Conservation (phyloP, 2,888 invertebrate genomes). For the Camponotus fellah region DNA sequence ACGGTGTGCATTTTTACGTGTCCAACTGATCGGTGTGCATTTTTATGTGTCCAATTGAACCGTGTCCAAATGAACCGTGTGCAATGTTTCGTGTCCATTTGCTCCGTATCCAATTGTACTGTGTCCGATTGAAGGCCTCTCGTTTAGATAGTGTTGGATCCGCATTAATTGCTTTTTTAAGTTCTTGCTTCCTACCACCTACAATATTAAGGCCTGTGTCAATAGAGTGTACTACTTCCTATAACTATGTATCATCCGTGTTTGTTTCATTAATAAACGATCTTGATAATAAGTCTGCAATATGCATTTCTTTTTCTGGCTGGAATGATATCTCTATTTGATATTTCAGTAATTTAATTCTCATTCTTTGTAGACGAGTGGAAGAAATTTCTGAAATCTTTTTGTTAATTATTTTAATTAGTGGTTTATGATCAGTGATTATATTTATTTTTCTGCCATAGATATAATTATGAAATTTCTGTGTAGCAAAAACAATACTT, state of each 20-base stretch:
- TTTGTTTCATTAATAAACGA: neutral
- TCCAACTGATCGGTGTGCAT: too few relatives aligned
- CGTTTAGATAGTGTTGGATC: neutral
- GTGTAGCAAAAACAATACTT: neutral
- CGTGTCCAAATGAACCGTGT: too few relatives aligned
- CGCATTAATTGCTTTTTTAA: neutral
- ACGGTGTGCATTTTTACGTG: too few relatives aligned
- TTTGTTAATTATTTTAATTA: neutral
- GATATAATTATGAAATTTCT: slow-evolving; percentile 9
- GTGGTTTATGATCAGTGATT: neutral
- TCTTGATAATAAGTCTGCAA: neutral
- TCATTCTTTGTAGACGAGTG: neutral
- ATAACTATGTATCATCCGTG: neutral
- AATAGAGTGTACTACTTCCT: neutral
- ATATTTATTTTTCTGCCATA: neutral
- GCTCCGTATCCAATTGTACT: too few relatives aligned
- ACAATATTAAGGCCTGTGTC: neutral
- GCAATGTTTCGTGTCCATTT: too few relatives aligned
- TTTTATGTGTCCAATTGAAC: too few relatives aligned
- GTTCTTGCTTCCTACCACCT: neutral
- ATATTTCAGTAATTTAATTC: slow-evolving; percentile 7
- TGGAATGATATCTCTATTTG: neutral
- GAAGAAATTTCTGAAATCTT: neutral
- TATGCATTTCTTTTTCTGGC: slow-evolving; percentile 5
- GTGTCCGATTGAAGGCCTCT: too few relatives aligned